Evolutionary conservation across 2,113 vertebrate genomes (phyloP).

Genomic region (human): GRCh38 chr1:174405001-174405500

Average conservation of each 20-base stretch:
- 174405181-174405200: constrained; percentile 25
- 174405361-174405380: constrained; percentile 42
- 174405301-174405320: constrained; percentile 38
- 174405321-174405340: constrained; percentile 41
- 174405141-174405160: constrained; percentile 21
- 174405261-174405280: constrained; percentile 23
- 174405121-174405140: constrained; percentile 49
- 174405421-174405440: constrained; percentile 61
- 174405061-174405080: constrained; percentile 49
- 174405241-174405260: neutral
- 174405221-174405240: constrained; percentile 18
- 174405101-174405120: constrained; percentile 51
- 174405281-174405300: constrained; percentile 39
- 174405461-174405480: constrained; percentile 38
- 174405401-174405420: constrained; percentile 62
- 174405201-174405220: constrained; percentile 14
- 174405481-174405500: constrained; percentile 28
- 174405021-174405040: constrained; percentile 34
- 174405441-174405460: constrained; percentile 72
- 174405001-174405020: constrained; percentile 32
- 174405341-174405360: constrained; percentile 34
- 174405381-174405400: constrained; percentile 55
- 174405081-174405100: constrained; percentile 23
- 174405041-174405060: constrained; percentile 65
- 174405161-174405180: constrained; percentile 28